These are phyloP conservation scores for Hoplodrina blanda DNA, from an alignment of 2,888 invertebrate species.

Conservation along the genomic window DNA sequence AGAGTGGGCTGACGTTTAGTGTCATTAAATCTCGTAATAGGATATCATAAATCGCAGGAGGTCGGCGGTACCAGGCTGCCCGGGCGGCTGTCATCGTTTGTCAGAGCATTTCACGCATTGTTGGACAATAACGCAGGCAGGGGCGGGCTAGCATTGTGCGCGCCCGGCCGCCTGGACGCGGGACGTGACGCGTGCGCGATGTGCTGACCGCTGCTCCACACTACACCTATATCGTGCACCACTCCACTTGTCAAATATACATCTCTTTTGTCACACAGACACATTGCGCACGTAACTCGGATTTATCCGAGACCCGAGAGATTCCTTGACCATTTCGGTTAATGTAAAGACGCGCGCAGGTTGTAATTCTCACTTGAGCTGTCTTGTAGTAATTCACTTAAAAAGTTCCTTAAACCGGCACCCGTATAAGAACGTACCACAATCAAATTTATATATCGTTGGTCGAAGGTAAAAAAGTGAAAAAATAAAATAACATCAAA, in stretches of 20 bases:
- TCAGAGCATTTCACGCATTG: slow-evolving; percentile 91
- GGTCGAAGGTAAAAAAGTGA: slow-evolving; percentile 73
- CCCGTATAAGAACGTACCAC: slow-evolving; percentile 71
- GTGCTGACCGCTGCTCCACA: slow-evolving; percentile 57
- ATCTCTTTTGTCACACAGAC: slow-evolving; percentile 58
- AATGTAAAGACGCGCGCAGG: slow-evolving; percentile 49
- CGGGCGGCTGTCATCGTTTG: slow-evolving; percentile 90
- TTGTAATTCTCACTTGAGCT: slow-evolving; percentile 78
- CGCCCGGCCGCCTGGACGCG: slow-evolving; percentile 75
- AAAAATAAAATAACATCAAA: slow-evolving; percentile 85
- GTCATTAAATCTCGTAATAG: slow-evolving; percentile 91
- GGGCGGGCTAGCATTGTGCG: slow-evolving; percentile 80
- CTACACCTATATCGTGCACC: slow-evolving; percentile 52
- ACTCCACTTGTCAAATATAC: slow-evolving; percentile 58
- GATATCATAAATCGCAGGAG: slow-evolving; percentile 90
- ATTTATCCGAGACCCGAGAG: slow-evolving; percentile 48
- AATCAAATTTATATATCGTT: slow-evolving; percentile 82
- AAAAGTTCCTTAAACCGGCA: slow-evolving; percentile 68
- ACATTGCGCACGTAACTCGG: slow-evolving; percentile 52
- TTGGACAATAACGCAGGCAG: slow-evolving; percentile 89
- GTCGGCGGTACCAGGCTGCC: slow-evolving; percentile 83
- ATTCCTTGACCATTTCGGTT: slow-evolving; percentile 50
- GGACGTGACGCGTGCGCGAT: slow-evolving; percentile 76
- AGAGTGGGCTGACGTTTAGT: slow-evolving; percentile 84
- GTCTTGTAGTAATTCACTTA: slow-evolving; percentile 68